Conservation (phyloP, 2,113 vertebrate genomes). For the Dissostichus mawsoni region DNA sequence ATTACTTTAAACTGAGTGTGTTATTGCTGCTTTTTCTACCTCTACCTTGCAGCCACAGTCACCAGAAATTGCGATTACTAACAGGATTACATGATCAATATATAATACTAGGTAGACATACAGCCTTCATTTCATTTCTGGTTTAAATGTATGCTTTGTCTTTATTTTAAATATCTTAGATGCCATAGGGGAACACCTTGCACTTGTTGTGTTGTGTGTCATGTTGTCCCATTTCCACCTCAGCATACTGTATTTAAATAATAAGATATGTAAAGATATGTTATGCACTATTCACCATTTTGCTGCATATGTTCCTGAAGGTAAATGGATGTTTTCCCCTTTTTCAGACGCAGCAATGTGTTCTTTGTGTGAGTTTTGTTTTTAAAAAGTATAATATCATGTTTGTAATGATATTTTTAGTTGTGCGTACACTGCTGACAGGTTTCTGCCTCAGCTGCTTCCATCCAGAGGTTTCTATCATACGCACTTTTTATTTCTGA, state of each 20-base stretch:
- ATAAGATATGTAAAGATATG: neutral
- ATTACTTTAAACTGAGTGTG: neutral
- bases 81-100: too few species aligned
- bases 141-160: too few species aligned
- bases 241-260: neutral
- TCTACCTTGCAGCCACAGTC: too few species aligned
- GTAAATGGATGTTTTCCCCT: constrained; percentile 26
- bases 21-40: neutral
- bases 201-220: constrained; percentile 12
- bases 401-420: neutral
- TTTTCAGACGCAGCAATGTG: neutral
- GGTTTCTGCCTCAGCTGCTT: constrained; percentile 62
- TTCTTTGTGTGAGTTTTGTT: neutral
- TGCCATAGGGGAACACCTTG: neutral
- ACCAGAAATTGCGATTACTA: too few species aligned
- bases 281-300: neutral
- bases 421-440: constrained; percentile 31
- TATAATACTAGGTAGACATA: too few species aligned
- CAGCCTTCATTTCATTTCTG: too few species aligned
- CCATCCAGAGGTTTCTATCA: constrained; percentile 79
- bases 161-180: too few species aligned
- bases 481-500: constrained; percentile 86
- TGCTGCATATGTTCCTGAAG: neutral
- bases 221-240: neutral
- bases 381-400: neutral